Evolutionary conservation across 2,113 vertebrate species (phyloP).

Genomic region (Xiphophorus maculatus): DNA sequence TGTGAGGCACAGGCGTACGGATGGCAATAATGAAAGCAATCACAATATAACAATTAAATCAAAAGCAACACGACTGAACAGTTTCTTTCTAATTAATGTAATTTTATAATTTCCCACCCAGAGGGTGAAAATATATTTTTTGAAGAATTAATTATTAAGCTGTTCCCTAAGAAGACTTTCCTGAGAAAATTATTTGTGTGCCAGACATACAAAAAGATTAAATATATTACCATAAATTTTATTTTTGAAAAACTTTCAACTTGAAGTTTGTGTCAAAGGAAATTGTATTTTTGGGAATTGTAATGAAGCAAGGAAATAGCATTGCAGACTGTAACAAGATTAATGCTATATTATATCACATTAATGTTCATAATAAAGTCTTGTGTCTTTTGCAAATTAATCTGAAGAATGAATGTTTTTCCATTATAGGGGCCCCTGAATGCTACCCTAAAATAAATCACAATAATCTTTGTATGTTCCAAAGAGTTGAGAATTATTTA

Average conservation of each 20-base stretch:
- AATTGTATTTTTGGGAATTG: neutral
- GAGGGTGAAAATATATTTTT: neutral
- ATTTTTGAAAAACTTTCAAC: neutral
- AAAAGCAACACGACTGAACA: conserved; percentile 18
- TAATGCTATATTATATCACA: neutral
- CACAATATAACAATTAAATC: conserved; percentile 20
- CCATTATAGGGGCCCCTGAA: neutral
- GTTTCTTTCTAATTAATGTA: conserved; percentile 6
- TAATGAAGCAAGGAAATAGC: neutral
- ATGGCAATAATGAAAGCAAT: conserved; percentile 30
- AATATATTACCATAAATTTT: neutral
- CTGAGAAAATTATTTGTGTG: neutral
- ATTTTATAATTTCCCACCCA: conserved; percentile 6
- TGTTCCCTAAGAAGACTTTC: neutral
- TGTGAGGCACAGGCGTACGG: conserved; percentile 5
- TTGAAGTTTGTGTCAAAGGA: neutral
- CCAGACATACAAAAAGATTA: neutral
- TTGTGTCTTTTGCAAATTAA: neutral
- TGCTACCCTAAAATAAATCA: neutral
- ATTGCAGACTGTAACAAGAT: neutral
- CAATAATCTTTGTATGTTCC: neutral
- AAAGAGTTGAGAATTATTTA: neutral
- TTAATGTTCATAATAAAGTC: neutral
- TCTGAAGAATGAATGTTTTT: neutral
- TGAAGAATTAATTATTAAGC: neutral